Conservation (phyloP, 64 coral and sea anemone genomes). For the Actinia tenebrosa region DNA sequence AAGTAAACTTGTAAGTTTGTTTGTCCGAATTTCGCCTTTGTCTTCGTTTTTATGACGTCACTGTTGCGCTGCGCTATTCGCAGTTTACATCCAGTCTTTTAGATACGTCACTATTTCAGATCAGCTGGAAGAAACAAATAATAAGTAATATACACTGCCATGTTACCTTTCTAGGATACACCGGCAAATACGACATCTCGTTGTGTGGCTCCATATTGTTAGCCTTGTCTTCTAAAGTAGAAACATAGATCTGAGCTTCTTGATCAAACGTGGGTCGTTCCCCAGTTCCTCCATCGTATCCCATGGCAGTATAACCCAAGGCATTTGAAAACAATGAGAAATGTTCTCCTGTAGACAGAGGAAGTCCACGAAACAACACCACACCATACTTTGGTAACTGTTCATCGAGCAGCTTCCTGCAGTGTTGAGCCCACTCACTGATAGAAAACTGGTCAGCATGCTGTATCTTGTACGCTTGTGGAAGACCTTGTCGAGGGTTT, state of each 20-base stretch:
- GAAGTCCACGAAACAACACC: conserved; percentile 74
- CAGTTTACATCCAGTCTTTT: too few species aligned
- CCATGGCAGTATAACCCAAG: conserved; percentile 54
- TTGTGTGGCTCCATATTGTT: conserved; percentile 82
- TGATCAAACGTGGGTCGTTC: background rate
- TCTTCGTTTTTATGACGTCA: too few species aligned
- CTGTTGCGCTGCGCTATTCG: too few species aligned
- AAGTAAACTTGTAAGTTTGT: too few species aligned
- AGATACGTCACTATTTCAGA: too few species aligned
- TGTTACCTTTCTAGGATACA: conserved; percentile 42
- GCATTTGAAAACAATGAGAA: conserved; percentile 47
- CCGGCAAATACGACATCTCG: conserved; percentile 78
- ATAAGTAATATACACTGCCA: too few species aligned
- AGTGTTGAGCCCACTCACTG: conserved; percentile 52
- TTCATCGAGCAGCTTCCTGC: conserved; percentile 47
- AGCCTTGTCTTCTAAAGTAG: conserved; percentile 49
- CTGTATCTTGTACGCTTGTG: conserved; percentile 52
- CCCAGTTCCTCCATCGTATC: conserved; percentile 68
- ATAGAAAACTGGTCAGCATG: conserved; percentile 21
- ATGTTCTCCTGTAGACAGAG: conserved; percentile 25
- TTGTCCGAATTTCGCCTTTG: too few species aligned
- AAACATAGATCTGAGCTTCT: conserved; percentile 18
- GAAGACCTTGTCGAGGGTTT: conserved; percentile 40
- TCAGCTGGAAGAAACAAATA: too few species aligned
- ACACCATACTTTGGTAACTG: conserved; percentile 44